Evolutionary conservation across 2,797 vertebrate genomes (phyloP).

Genomic region (Botia almorhae): DNA sequence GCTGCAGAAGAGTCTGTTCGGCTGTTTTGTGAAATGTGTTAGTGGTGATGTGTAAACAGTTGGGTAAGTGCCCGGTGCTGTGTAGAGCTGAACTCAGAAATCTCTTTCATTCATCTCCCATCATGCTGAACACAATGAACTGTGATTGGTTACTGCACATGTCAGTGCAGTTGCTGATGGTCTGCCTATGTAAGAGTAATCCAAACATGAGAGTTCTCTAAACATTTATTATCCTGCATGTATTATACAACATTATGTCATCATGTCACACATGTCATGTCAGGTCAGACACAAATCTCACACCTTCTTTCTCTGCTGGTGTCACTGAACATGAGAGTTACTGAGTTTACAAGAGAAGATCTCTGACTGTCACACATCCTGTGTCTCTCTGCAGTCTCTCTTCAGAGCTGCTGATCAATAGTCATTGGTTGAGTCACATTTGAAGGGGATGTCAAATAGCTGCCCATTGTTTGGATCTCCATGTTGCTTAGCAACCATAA

Average conservation of each 20-base stretch:
- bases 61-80: background rate
- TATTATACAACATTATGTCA: too few relatives aligned
- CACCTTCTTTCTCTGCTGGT: background rate
- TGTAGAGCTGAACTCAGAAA: slow-evolving; percentile 14
- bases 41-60: slow-evolving; percentile 13
- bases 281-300: background rate
- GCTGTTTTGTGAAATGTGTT: slow-evolving; percentile 19
- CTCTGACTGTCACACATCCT: slow-evolving; percentile 32
- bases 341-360: slow-evolving; percentile 30
- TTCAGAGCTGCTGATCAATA: slow-evolving; percentile 72
- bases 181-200: too few relatives aligned
- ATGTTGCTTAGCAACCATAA: too few relatives aligned
- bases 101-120: background rate
- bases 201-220: too few relatives aligned
- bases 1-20: background rate
- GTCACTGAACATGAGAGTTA: background rate
- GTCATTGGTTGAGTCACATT: background rate
- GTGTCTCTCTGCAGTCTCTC: slow-evolving; percentile 46
- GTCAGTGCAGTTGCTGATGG: too few relatives aligned
- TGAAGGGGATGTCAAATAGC: too few relatives aligned
- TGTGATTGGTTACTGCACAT: too few relatives aligned
- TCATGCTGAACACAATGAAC: background rate
- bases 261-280: background rate
- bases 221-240: background rate
- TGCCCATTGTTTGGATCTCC: too few relatives aligned